Conservation (phyloP, 1,140 invertebrate genomes). For the Diorhabda sublineata region DNA sequence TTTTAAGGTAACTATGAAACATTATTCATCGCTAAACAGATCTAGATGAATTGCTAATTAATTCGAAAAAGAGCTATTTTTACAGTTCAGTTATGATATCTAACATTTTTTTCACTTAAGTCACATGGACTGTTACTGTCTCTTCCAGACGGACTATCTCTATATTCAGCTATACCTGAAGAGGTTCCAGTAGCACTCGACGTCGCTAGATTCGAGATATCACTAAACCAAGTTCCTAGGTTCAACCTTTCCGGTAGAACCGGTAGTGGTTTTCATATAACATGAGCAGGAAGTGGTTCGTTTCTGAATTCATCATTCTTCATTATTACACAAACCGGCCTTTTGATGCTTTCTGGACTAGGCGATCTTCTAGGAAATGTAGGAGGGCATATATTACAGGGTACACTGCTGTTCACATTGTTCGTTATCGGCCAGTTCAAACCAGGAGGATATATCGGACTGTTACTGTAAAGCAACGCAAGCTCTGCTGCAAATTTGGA, state of each 20-base stretch:
- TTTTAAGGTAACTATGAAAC: not conserved
- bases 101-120: slow-evolving; percentile 14
- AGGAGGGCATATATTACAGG: slow-evolving; percentile 46
- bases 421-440: slow-evolving; percentile 41
- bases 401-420: slow-evolving; percentile 30
- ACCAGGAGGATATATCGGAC: slow-evolving; percentile 42
- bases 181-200: slow-evolving; percentile 21
- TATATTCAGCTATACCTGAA: slow-evolving; percentile 22
- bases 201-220: slow-evolving; percentile 42
- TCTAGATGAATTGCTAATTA: not conserved
- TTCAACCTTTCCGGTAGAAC: slow-evolving; percentile 60
- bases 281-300: slow-evolving; percentile 53
- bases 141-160: slow-evolving; percentile 32
- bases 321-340: slow-evolving; percentile 55
- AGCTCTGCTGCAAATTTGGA: slow-evolving; percentile 62
- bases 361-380: slow-evolving; percentile 47
- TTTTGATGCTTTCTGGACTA: slow-evolving; percentile 51
- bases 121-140: slow-evolving; percentile 37
- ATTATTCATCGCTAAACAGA: not conserved
- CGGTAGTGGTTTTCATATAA: slow-evolving; percentile 79
- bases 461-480: slow-evolving; percentile 50
- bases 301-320: slow-evolving; percentile 51
- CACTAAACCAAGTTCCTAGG: slow-evolving; percentile 53
- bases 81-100: slow-evolving; percentile 6
- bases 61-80: not conserved